A percentile compares a stretch with the other conserved stretches of the same genome.
Conservation (phyloP, 2,888 invertebrate genomes). For the Cantharis lateralis region DNA sequence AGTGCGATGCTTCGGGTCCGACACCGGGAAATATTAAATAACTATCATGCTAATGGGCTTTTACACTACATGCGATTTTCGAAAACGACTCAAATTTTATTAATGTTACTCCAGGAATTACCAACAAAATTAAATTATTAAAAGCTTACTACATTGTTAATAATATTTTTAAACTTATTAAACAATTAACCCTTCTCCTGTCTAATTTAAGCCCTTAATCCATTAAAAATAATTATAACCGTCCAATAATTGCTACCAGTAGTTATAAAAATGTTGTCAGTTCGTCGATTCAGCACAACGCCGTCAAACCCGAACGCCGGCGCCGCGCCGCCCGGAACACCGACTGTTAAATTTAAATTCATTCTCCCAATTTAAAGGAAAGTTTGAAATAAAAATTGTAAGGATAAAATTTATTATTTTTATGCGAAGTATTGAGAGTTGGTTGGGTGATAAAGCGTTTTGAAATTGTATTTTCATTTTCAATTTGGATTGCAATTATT, state of each 20-base stretch:
- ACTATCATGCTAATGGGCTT: not conserved
- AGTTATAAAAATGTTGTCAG: not conserved
- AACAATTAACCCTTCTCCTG: not conserved
- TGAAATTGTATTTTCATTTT: not conserved
- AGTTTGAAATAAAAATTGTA: too few species aligned
- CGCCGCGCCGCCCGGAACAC: too few species aligned
- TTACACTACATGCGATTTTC: not conserved
- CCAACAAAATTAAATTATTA: not conserved
- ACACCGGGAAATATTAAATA: not conserved
- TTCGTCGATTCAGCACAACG: too few species aligned
- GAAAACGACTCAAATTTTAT: not conserved
- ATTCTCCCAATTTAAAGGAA: too few species aligned
- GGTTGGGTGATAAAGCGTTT: not conserved
- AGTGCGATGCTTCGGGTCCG: not conserved
- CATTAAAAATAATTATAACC: not conserved
- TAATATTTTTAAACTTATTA: not conserved
- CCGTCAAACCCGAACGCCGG: too few species aligned
- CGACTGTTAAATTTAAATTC: too few species aligned
- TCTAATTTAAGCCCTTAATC: not conserved
- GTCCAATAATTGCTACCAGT: not conserved
- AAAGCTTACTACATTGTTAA: not conserved
- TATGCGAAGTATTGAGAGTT: not conserved
- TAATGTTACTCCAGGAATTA: not conserved
- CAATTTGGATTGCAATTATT: not conserved
- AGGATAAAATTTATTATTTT: not conserved